Percentiles rank a stretch among this genome's conserved stretches.
phyloP scores from a whole-genome alignment of 2,113 vertebrate genomes.

The Passer montanus region DNA sequence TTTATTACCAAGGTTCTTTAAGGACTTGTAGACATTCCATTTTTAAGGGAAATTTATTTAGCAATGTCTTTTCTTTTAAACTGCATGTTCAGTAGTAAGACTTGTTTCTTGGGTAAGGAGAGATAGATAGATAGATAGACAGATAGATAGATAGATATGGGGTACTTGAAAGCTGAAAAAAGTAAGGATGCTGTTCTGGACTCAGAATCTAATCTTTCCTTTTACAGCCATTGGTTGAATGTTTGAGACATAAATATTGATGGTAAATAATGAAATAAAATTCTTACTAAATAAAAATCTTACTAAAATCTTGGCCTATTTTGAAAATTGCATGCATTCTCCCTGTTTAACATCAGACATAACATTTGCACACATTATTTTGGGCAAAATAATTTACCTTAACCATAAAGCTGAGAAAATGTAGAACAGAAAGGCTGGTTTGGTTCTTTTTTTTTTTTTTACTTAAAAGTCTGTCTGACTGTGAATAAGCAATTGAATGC shows the following conservation, averaged over 20 bases:
- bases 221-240: not conserved
- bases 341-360: not conserved
- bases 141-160: not conserved
- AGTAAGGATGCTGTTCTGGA: not conserved
- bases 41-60: not conserved
- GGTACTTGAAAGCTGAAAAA: not conserved
- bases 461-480: not conserved
- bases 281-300: not conserved
- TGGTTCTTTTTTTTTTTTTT: fast-evolving
- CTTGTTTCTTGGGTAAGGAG: not conserved
- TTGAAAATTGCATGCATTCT: not conserved
- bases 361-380: not conserved
- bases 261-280: not conserved
- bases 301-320: not conserved
- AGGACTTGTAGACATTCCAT: not conserved
- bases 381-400: not conserved
- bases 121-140: no score
- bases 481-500: not conserved
- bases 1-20: not conserved
- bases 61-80: not conserved
- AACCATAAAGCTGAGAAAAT: not conserved
- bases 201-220: not conserved
- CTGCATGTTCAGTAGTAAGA: not conserved
- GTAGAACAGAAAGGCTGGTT: not conserved
- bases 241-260: not conserved